Conservation (phyloP, 1,140 invertebrate genomes). For the Trinorchestia longiramus region DNA sequence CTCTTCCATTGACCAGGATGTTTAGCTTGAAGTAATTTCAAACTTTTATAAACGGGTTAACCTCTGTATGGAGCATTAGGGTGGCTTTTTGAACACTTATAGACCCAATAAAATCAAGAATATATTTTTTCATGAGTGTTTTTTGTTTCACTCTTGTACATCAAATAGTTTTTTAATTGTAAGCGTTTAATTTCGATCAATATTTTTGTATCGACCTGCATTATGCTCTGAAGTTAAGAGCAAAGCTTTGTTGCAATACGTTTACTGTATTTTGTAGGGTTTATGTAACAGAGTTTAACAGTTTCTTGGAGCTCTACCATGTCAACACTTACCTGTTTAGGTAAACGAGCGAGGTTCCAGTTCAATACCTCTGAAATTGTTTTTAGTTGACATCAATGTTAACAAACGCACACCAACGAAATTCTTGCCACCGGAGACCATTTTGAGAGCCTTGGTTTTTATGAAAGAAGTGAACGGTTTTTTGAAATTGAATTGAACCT, state of each 20-base stretch:
- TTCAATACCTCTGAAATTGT: background rate
- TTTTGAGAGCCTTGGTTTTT: background rate
- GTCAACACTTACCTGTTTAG: background rate
- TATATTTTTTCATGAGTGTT: too few species aligned
- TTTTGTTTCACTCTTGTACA: too few species aligned
- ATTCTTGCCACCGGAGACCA: background rate
- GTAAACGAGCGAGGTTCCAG: background rate
- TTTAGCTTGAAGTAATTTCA: too few species aligned
- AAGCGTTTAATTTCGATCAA: too few species aligned
- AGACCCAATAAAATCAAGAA: too few species aligned
- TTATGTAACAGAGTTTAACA: background rate
- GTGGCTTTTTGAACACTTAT: too few species aligned
- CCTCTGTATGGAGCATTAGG: too few species aligned
- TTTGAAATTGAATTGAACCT: background rate
- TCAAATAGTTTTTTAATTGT: too few species aligned
- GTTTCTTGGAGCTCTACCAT: background rate
- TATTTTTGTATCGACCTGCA: background rate
- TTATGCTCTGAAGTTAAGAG: background rate
- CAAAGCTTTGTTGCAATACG: background rate
- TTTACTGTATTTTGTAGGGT: background rate
- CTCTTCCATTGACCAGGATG: too few species aligned
- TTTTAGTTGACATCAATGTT: background rate
- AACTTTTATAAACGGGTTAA: too few species aligned
- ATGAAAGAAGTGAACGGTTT: background rate
- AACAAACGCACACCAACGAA: background rate